Evolutionary conservation across 1,140 invertebrate genomes (phyloP), one percentile per base, ranked within the genome.

Genomic region (Vanessa tameamea): DNA sequence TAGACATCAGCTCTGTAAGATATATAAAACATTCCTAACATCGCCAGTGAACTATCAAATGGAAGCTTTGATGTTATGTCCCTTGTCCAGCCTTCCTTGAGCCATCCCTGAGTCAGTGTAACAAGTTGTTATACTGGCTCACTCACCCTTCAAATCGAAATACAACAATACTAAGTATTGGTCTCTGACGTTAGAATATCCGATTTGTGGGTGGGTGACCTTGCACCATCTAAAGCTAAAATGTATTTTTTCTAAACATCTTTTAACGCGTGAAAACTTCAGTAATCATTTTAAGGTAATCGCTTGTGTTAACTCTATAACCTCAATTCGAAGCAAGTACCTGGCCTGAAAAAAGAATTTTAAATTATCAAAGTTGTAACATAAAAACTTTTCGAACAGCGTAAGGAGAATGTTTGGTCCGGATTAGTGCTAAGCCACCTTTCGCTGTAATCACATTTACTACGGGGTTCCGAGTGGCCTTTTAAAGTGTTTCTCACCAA

Each of bases 361-460:
- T 61, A 61, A 61, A 61, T 61, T 31, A 31, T 37, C 13, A 61
- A 61, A 61, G 57, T 61, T 61, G 26, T n/a, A 61, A 37, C 57
- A 37, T 61, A 16, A 61, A 61, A 61, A 61, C 11, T 61, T 61
- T 31, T 61, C 57, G 31, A 61, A 61, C 14, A 15, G 14, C 31
- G 57, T 61, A 31, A 51, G 12, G 57, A 61, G 57, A 61, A 23
- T 61, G 57, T 61, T 61, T 15, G 14, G 57, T 31, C 26, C 9
- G 57, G 55, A 8, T 61, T 61, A 61, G 26, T 61, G 26, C 16
- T 61, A 61, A 23, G 26, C 57, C 26, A 61, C 57, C 9, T 61
- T 57, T 61, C 31, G 14, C 57, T 31, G 57, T 59, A 59, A 26
- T 61, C 57, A 61, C 57, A 15, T 37, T 61, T 15, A 37, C 8